These are phyloP conservation scores for Amia ocellicauda DNA, from an alignment of 2,113 vertebrate species.

Conservation along the genomic window DNA sequence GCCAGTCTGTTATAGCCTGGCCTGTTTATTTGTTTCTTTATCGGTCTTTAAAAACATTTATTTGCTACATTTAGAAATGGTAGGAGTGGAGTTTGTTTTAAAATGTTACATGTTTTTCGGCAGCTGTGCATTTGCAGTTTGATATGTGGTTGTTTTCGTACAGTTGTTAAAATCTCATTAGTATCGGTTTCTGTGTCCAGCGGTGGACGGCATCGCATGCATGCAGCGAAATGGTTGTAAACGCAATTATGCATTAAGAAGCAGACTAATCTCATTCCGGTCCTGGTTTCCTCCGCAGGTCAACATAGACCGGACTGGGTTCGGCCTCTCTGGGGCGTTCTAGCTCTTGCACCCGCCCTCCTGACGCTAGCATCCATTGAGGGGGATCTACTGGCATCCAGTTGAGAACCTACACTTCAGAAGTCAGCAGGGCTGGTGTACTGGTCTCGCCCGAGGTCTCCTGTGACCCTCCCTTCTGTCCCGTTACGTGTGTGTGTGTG, in stretches of 20 bases:
- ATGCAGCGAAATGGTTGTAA: no score
- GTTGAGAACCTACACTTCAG: neutral
- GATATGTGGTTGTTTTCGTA: no score
- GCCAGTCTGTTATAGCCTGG: conserved; percentile 48
- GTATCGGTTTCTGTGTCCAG: no score
- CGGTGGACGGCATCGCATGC: no score
- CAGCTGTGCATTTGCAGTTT: no score
- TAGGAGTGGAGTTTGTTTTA: conserved; percentile 60
- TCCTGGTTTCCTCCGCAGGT: neutral
- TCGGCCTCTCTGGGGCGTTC: neutral
- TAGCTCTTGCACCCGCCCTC: neutral
- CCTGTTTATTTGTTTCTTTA: conserved; percentile 53
- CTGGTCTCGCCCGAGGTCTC: no score
- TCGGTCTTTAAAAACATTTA: conserved; percentile 59
- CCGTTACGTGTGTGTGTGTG: no score
- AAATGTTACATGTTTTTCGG: no score
- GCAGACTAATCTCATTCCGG: neutral
- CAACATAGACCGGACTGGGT: neutral
- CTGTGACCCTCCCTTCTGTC: no score
- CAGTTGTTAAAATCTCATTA: no score
- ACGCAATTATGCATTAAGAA: no score
- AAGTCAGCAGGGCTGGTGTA: neutral
- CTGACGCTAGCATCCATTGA: neutral
- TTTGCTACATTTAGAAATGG: conserved; percentile 60
- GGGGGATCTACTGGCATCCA: neutral